Conservation (phyloP, 2,888 invertebrate species). For the Sturmia bella region DNA sequence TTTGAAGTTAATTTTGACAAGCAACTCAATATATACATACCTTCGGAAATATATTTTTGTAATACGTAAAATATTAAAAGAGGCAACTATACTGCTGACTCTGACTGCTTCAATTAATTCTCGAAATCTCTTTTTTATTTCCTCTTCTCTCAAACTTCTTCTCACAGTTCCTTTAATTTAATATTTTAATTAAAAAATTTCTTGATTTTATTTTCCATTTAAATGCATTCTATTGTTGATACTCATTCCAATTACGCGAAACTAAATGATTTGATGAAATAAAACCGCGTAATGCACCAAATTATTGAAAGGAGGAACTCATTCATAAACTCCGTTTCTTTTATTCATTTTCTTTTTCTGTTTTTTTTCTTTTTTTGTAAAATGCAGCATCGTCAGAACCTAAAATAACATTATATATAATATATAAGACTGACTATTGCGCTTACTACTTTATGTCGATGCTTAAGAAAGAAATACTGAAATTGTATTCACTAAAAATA, state of each 20-base stretch:
- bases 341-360: slow-evolving; percentile 10
- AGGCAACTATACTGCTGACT: no score
- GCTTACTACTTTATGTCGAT: slow-evolving; percentile 33
- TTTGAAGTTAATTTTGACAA: no score
- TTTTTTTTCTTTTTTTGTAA: slow-evolving; percentile 7
- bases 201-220: slow-evolving; percentile 33
- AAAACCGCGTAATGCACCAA: slow-evolving; percentile 66
- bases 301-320: slow-evolving; percentile 60
- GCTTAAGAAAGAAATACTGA: slow-evolving; percentile 59
- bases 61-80: no score
- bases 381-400: slow-evolving; percentile 42
- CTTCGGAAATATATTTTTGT: no score
- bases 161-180: slow-evolving; percentile 46
- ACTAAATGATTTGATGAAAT: slow-evolving; percentile 65
- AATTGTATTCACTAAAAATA: slow-evolving; percentile 49
- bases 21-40: no score
- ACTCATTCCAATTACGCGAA: slow-evolving; percentile 58
- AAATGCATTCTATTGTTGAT: slow-evolving; percentile 60
- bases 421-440: slow-evolving; percentile 40
- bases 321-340: slow-evolving; percentile 62
- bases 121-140: slow-evolving; percentile 26
- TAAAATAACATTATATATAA: neutral
- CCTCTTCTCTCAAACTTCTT: slow-evolving; percentile 6
- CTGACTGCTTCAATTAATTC: no score
- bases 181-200: slow-evolving; percentile 63